These are phyloP conservation scores for Mallotus villosus DNA, from an alignment of 2,797 vertebrate genomes.

Conservation along the genomic window DNA sequence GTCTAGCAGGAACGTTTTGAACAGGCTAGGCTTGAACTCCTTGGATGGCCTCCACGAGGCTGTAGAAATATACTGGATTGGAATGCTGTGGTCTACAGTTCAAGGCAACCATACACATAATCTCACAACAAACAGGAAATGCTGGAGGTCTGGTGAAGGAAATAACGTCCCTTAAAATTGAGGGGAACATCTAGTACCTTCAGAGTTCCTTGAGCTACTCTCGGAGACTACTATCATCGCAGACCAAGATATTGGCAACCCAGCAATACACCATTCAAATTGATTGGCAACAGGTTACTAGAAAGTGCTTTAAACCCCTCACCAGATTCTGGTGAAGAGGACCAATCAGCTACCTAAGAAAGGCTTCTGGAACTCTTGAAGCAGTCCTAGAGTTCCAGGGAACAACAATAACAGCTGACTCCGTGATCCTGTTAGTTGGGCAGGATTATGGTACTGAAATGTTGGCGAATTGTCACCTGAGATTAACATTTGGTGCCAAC, in stretches of 20 bases:
- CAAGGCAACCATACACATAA: constrained; percentile 76
- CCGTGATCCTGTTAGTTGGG: constrained; percentile 59
- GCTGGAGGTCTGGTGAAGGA: constrained; percentile 60
- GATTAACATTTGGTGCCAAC: constrained; percentile 68
- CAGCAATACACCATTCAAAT: constrained; percentile 78
- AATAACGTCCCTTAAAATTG: constrained; percentile 43
- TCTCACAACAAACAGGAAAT: constrained; percentile 62
- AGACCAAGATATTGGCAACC: constrained; percentile 79
- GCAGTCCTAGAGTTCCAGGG: constrained; percentile 56
- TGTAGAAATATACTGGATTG: constrained; percentile 76
- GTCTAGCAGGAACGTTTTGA: constrained; percentile 1
- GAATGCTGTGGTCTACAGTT: constrained; percentile 75
- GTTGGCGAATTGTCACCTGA: constrained; percentile 76
- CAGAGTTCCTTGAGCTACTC: constrained; percentile 55
- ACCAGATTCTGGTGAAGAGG: constrained; percentile 69
- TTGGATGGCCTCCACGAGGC: constrained; percentile 72
- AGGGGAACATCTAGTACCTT: constrained; percentile 57
- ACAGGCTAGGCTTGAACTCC: constrained; percentile 65
- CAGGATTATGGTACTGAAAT: constrained; percentile 78
- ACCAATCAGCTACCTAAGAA: constrained; percentile 67
- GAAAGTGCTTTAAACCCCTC: constrained; percentile 92
- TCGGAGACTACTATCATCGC: constrained; percentile 61
- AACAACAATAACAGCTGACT: constrained; percentile 43
- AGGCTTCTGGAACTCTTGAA: constrained; percentile 61
- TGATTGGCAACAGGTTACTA: constrained; percentile 90